Evolutionary conservation across 2,113 vertebrate species (phyloP).

Genomic region (Cettia cetti): DNA sequence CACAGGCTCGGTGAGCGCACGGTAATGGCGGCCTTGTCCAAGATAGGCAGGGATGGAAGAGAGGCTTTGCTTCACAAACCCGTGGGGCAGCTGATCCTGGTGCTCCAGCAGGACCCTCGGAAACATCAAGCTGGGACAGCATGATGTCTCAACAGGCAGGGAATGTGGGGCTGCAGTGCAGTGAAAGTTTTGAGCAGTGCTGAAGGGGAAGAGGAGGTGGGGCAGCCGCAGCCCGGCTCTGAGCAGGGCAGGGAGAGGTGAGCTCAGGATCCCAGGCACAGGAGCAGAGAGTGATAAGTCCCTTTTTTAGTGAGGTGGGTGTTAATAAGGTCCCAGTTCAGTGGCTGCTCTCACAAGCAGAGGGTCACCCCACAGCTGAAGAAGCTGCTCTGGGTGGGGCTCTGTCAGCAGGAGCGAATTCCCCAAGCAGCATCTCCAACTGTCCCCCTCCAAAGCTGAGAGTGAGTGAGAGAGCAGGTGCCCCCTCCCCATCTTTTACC

Average conservation of each 20-base stretch:
- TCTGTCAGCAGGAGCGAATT: not conserved
- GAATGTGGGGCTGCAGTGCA: not conserved
- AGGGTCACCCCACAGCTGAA: not conserved
- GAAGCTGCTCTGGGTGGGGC: not conserved
- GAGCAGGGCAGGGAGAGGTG: not conserved
- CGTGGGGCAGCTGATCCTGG: not conserved
- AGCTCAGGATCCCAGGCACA: not conserved
- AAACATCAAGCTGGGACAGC: not conserved
- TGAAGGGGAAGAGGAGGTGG: not conserved
- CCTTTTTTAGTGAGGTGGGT: not conserved
- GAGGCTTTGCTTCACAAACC: not conserved
- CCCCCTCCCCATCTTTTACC: not conserved
- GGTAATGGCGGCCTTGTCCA: not conserved
- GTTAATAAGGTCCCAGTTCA: not conserved
- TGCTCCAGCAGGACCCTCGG: not conserved
- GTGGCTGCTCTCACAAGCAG: not conserved
- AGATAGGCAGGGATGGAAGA: not conserved
- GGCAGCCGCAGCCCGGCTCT: too few species aligned
- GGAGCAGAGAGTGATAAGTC: not conserved
- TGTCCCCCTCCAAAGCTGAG: not conserved
- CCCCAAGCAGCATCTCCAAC: not conserved
- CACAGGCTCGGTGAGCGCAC: fast-evolving
- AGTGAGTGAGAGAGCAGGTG: not conserved
- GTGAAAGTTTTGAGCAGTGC: not conserved
- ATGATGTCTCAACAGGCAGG: not conserved